phyloP scores from a whole-genome alignment of 1,140 invertebrate genomes.

The Andricus grossulariae region DNA sequence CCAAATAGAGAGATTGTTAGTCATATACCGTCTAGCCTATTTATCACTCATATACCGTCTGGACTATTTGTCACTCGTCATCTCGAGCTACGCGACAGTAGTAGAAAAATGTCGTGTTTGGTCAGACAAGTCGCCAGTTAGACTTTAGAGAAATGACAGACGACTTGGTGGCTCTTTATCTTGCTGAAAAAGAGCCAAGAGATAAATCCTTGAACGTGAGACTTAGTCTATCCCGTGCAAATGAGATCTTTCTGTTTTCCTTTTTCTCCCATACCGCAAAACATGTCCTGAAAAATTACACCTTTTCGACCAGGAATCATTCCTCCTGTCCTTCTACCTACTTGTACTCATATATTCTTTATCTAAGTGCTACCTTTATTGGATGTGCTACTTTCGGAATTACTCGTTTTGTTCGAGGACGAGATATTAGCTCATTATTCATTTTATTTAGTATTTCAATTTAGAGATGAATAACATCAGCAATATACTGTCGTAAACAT shows the following conservation, averaged over 20 bases:
- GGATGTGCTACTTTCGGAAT: conserved; percentile 14
- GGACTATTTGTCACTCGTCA: conserved; percentile 17
- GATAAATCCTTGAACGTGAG: conserved; percentile 13
- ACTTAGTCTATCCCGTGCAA: neutral
- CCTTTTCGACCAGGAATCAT: neutral
- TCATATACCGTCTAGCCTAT: neutral
- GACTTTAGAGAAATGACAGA: conserved; percentile 15
- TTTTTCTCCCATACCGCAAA: neutral
- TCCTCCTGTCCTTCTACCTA: neutral
- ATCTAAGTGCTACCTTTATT: conserved; percentile 20
- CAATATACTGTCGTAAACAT: too few species aligned
- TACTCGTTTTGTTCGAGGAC: neutral
- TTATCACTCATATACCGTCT: neutral
- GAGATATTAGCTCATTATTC: neutral
- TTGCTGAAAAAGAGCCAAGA: conserved; percentile 30
- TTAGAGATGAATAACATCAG: too few species aligned
- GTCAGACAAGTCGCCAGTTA: conserved; percentile 29
- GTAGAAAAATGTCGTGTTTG: conserved; percentile 31
- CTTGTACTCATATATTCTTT: neutral
- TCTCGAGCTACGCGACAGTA: neutral
- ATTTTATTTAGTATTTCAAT: too few species aligned
- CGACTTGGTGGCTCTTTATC: conserved; percentile 23
- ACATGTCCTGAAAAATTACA: conserved; percentile 22
- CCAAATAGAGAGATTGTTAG: neutral
- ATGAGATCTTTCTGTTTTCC: conserved; percentile 14